Evolutionary conservation across 2,113 vertebrate genomes (phyloP), one percentile per base, ranked within the genome.

Genomic region (Glaucidium brasilianum): DNA sequence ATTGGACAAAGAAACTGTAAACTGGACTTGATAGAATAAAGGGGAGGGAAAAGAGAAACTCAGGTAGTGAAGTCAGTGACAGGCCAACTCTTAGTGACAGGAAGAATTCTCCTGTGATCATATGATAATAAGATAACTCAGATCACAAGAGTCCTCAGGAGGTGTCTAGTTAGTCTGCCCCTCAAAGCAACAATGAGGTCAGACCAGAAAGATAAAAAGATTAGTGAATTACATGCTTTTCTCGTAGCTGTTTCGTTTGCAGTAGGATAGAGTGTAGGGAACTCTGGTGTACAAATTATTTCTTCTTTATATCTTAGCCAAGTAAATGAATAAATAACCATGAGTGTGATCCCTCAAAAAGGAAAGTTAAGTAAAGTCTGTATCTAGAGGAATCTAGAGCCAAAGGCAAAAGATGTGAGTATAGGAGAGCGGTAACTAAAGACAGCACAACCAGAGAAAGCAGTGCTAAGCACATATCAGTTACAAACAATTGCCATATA

Each of bases 151-250:
- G 20, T 78, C 21, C 37, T 58, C 58, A 69, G 47, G 5, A 58
- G 39, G 4, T 52, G 8, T 39, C 10, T 27, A 17, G 11, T 39
- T 29, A 63, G 16, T 9, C 5, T 4, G 3, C 2, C 4, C 4
- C 6, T 41, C 34, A 47, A 52, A 41, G 12, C 22, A 58, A 26
- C 4, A 39, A 43, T 43, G 4, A 74, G 2, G 7, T 37, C 53
- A 68, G n/a, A 80, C 20, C 41, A 68, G 43, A 59, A 83, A 39
- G 23, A n/a, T 43, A n/a, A 50, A 50, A 85, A 77, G 5, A 34
- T 37, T 43, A 37, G 14, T 9, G 7, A 6, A 23, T 17, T 74
- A 34, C 22, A 7, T 11, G 43, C 2, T 12, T 9, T 37, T 92
- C 13, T 23, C 41, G 22, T 26, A 66, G 27, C 30, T 64, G 8